Evolutionary conservation across 92 coral and sea anemone species (phyloP).

Genomic region (Pocillopora grandis): DNA sequence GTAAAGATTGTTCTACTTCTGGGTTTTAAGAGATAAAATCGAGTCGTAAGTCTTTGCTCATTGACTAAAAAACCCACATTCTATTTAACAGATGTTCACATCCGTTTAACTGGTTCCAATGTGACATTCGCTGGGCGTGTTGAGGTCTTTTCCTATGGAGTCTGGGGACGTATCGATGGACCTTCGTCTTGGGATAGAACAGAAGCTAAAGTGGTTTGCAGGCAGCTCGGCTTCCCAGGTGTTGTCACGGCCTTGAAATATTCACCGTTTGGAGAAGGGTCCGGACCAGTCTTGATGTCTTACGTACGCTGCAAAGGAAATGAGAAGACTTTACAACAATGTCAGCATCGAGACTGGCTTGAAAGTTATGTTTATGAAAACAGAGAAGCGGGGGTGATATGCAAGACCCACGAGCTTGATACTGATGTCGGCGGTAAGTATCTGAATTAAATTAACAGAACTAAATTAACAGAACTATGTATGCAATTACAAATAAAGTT

Average conservation of each 20-base stretch:
- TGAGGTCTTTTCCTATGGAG: slow-evolving; percentile 21
- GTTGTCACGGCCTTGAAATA: not conserved
- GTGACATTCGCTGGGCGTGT: slow-evolving; percentile 29
- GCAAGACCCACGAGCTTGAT: slow-evolving; percentile 13
- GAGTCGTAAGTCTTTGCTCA: not conserved
- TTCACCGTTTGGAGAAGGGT: slow-evolving; percentile 9
- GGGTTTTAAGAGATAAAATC: not conserved
- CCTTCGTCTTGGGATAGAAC: not conserved
- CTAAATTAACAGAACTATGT: no score
- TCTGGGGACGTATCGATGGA: slow-evolving; percentile 26
- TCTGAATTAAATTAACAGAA: no score
- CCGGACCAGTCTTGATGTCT: slow-evolving; percentile 22
- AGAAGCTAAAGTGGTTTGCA: slow-evolving; percentile 26
- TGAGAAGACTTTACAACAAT: slow-evolving; percentile 15
- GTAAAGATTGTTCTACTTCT: no score
- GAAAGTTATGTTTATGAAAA: not conserved
- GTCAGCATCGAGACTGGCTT: not conserved
- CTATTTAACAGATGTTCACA: not conserved
- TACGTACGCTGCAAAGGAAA: not conserved
- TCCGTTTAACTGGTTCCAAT: slow-evolving; percentile 24
- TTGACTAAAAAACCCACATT: not conserved
- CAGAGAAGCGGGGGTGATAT: slow-evolving; percentile 12
- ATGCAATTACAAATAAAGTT: no score
- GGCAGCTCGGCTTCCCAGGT: slow-evolving; percentile 26
- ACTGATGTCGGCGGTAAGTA: slow-evolving; percentile 7